Base-by-base conservation (phyloP, 2,888 invertebrate species). In the Harpagoxenus sublaevis region DNA sequence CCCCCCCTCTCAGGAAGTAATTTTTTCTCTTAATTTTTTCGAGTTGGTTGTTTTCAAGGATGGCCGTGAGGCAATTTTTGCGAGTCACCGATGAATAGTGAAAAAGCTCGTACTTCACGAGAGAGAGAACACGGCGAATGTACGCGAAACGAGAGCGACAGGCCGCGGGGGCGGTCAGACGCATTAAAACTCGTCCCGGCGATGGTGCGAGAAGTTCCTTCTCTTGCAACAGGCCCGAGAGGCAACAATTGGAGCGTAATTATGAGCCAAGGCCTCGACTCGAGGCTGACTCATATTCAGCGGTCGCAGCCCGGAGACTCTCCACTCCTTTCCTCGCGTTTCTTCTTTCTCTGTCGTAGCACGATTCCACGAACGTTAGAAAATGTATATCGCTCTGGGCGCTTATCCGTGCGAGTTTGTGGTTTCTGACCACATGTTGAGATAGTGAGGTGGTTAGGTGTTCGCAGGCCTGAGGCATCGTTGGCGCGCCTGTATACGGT, bases 231-330 rank as follows among this genome's bases (percentile, higher is more conserved):
- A 85, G 81, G 65, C 68, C 62, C 60, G 86, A 85, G 89, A 87
- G 91, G 88, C 90, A 92, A 92, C 92, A 92, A 92, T 92, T 92
- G 92, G 92, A 92, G 91, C 92, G 91, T 92, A 92, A 92, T 92
- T 92, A 92, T 89, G 92, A 86, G 65, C 83, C 86, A 68, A 73
- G 84, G 75, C 90, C 66, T 66, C 75, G 87, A 75, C 87, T 12
- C 57, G 57, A 57, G 81, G 88, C 84, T 90, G 90, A 90, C 88
- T 90, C 90, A 89, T 77, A 85, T 89, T 71, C 83, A 84, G 83
- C 51, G 35, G 35, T 35, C 86, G 83, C 75, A 68, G 18, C n/a
- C 70, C 53, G 53, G 0, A 42, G 55, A 39, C 28, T 35, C 35
- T 35, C 35, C 6, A 6, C 4, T 68, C 55, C 82, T 65, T 66